Evolutionary conservation across 2,888 invertebrate genomes (phyloP), one percentile per base, ranked within the genome.

Genomic region (Hypselothyrea guttata): DNA sequence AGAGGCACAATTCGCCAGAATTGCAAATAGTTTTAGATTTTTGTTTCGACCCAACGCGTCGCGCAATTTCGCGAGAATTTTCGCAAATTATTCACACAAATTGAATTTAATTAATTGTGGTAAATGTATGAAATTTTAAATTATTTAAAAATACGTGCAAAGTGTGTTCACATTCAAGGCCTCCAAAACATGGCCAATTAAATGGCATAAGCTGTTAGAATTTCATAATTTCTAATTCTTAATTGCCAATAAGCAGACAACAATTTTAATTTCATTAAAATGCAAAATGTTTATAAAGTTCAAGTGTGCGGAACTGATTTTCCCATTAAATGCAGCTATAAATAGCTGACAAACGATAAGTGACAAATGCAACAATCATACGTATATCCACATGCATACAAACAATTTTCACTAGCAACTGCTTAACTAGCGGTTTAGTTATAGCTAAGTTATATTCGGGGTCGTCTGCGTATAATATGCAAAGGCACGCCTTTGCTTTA

Each of bases 281-380:
- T 7, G 8, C n/a, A n/a, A n/a, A n/a, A n/a, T 45, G 12, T 31
- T 45, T 46, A 62, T 44, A 81, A 77, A 75, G 78, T 82, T 78
- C 67, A 82, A 77, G 46, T 75, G 70, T 82, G 77, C 82, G 82
- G 82, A 78, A 82, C 75, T 70, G 49, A 72, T 70, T 82, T 70
- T 57, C 62, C 51, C 70, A 67, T 64, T 75, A 59, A 49, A 73
- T 44, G 52, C 44, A 44, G 59, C 72, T 72, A 78, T 70, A 67
- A 75, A 78, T 78, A 78, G 54, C 30, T 35, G 51, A 54, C 51
- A 65, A 59, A 66, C 59, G 54, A 1, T 16, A 12, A 38, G 34
- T 52, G 53, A 52, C 57, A 61, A 66, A 47, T 46, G 34, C 30
- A 47, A 41, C 58, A 44, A 56, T 46, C 64, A 45, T 73, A 71